Base-by-base conservation (phyloP, 1,140 invertebrate species). In the Patella vulgata region DNA sequence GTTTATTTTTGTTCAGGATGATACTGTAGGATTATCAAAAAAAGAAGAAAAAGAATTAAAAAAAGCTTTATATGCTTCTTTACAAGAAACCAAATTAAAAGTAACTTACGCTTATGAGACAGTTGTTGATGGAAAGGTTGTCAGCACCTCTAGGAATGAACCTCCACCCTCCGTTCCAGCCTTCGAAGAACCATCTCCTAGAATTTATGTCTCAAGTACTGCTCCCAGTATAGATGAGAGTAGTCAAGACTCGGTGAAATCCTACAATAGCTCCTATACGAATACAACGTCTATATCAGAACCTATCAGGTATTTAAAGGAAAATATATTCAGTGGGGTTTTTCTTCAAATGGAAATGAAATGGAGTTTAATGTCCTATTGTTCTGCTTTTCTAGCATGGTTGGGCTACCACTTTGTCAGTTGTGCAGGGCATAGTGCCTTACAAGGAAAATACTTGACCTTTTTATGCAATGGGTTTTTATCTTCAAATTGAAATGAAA, bases 1-100 rank as follows among this genome's bases (percentile, higher is more conserved):
- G 21, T 17, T 63, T 53, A 47, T 27, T 51, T n/a, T 21, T 31
- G 52, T 62, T 6, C 21, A 83, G 80, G 79, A 81, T 72, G 66
- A 73, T 40, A 71, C 73, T 14, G 73, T 82, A 53, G 83, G 82
- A 8, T 53, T 85, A 12, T 79, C 83, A 40, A 82, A 83, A 76
- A 73, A 71, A 59, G 84, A 85, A 64, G 84, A 85, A 59, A 74
- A 73, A 31, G 82, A 85, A 50, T 59, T 85, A 33, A 84, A 84
- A 56, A 84, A 78, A 62, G 84, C 84, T 9, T 59, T 85, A 39
- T 85, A 83, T 70, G 84, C 83, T 17, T 85, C 84, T 1, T 61
- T 85, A 9, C 80, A 84, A 61, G 82, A 85, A 42, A 76, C 59
- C 19, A 67, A 68, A 57, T 28, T 36, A 66, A 19, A 44, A 50